Evolutionary conservation across 2,888 invertebrate genomes (phyloP).

Genomic region (Thysanoteuthis rhombus): DNA sequence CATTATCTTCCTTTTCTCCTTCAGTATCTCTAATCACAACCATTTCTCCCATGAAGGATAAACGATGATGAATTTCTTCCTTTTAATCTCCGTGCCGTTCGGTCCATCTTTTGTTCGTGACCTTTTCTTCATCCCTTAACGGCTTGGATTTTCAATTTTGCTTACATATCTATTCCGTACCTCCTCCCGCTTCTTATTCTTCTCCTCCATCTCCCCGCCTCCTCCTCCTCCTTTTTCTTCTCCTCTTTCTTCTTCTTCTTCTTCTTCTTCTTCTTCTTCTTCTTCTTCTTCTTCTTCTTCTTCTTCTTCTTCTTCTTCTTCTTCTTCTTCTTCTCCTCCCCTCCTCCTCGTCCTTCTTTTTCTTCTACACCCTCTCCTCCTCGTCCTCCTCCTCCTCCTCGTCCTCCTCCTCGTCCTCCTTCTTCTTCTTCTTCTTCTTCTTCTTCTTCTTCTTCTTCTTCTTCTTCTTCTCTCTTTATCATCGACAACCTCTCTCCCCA

Average conservation of each 20-base stretch:
- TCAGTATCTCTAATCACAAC: background rate
- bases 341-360: background rate
- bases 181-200: background rate
- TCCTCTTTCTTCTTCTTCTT: too few relatives aligned
- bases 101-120: background rate
- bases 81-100: background rate
- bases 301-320: too few relatives aligned
- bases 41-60: background rate
- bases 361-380: too few relatives aligned
- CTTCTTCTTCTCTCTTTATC: too few relatives aligned
- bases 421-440: too few relatives aligned
- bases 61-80: too few relatives aligned
- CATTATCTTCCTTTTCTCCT: background rate
- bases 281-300: background rate
- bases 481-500: background rate
- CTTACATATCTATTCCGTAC: background rate
- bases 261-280: too few relatives aligned
- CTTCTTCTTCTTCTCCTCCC: too few relatives aligned
- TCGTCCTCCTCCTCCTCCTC: background rate
- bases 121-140: background rate
- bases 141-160: background rate
- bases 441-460: too few relatives aligned
- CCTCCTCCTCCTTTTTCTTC: background rate
- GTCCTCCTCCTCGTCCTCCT: background rate
- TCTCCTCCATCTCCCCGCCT: background rate